Evolutionary conservation across 2,888 invertebrate genomes (phyloP).

Genomic region (Willowsia nigromaculata): DNA sequence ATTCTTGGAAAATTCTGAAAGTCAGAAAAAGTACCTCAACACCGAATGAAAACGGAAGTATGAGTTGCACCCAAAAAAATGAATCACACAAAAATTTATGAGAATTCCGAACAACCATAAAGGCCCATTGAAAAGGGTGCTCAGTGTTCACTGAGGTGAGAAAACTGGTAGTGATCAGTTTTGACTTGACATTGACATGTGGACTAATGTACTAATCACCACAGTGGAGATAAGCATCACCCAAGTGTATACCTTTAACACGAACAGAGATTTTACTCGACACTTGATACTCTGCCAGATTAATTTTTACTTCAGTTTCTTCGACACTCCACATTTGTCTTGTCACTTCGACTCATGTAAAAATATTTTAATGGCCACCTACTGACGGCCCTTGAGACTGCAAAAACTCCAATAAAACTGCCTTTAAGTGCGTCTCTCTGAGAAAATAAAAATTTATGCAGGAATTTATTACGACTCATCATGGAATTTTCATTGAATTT

Average conservation of each 20-base stretch:
- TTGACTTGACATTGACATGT: constrained; percentile 50
- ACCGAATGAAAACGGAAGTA: no score
- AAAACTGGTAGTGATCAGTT: constrained; percentile 57
- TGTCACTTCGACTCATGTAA: constrained; percentile 43
- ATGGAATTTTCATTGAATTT: no score
- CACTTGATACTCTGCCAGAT: not conserved
- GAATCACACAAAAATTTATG: no score
- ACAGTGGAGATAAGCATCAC: no score
- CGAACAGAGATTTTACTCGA: not conserved
- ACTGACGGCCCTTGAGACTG: not conserved
- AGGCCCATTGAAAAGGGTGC: no score
- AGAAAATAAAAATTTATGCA: not conserved
- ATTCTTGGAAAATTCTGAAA: not conserved
- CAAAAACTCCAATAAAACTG: not conserved
- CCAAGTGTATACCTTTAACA: not conserved
- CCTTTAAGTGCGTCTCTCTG: not conserved
- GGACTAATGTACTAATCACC: not conserved
- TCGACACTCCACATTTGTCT: constrained; percentile 38
- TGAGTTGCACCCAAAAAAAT: no score
- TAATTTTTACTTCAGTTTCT: not conserved
- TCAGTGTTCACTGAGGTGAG: constrained; percentile 4
- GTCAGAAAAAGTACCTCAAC: no score
- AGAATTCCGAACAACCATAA: no score
- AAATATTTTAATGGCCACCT: constrained; percentile 50
- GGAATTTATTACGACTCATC: no score